Percentiles rank a stretch among this genome's conserved stretches.
Evolutionary conservation across 1,140 invertebrate genomes (phyloP).

Genomic region (Harlomillsia oculata): DNA sequence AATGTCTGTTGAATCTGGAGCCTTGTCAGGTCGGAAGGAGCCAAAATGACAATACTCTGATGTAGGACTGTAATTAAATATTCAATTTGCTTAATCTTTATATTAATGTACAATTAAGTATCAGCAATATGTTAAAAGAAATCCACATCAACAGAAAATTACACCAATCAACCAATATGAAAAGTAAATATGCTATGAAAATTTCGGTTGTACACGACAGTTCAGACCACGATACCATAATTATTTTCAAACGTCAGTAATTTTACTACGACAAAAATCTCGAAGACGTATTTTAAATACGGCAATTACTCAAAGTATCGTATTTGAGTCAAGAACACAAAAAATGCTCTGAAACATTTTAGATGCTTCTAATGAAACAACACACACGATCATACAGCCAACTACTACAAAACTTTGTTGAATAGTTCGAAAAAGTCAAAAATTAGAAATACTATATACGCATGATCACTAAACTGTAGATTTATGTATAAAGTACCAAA

Average conservation of each 20-base stretch:
- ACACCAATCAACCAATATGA: background rate
- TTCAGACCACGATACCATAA: background rate
- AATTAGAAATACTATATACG: too few species aligned
- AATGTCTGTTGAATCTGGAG: constrained; percentile 19
- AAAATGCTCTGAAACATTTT: background rate
- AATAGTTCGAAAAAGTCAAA: background rate
- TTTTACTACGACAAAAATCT: background rate
- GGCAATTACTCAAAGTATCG: background rate
- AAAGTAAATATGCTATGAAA: background rate
- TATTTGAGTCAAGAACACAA: background rate
- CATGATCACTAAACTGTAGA: too few species aligned
- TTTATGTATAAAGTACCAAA: too few species aligned
- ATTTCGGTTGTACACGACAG: too few species aligned
- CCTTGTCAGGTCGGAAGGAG: constrained; percentile 22
- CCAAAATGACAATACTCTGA: constrained; percentile 32
- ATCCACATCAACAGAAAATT: background rate
- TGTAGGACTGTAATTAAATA: constrained; percentile 26
- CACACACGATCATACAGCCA: background rate
- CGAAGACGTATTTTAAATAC: too few species aligned
- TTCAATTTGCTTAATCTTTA: background rate
- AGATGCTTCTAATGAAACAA: background rate
- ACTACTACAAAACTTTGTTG: background rate
- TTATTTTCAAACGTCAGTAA: background rate
- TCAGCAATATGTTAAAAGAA: background rate
- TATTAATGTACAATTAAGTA: background rate